A percentile compares a stretch with the other conserved stretches of the same genome.
Conservation (phyloP, 2,888 invertebrate genomes). For the Archips crataeganus region DNA sequence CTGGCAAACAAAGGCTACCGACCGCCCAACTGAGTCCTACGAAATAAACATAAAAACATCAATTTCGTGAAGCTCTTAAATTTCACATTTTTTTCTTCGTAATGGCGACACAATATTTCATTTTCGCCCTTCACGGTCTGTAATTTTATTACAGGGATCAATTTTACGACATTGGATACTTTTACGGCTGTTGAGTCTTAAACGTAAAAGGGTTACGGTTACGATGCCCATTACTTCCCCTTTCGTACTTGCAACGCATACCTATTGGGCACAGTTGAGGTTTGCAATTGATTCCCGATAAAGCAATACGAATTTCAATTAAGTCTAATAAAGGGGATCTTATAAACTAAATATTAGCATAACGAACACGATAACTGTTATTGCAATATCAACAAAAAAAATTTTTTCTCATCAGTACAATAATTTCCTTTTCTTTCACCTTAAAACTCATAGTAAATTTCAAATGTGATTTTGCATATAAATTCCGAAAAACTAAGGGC, state of each 20-base stretch:
- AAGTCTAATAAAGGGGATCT: background rate
- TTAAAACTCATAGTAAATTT: too few species aligned
- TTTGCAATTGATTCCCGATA: slow-evolving; percentile 54
- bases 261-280: slow-evolving; percentile 54
- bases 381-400: too few species aligned
- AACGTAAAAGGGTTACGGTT: slow-evolving; percentile 75
- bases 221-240: slow-evolving; percentile 58
- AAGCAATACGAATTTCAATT: background rate
- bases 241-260: slow-evolving; percentile 64
- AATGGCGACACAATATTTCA: slow-evolving; percentile 70
- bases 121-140: slow-evolving; percentile 71
- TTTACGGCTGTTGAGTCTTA: slow-evolving; percentile 76
- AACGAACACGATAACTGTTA: too few species aligned
- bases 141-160: slow-evolving; percentile 77
- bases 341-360: background rate
- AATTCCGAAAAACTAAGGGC: too few species aligned
- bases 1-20: background rate
- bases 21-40: background rate
- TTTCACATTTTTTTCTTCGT: slow-evolving; percentile 57
- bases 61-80: slow-evolving; percentile 53
- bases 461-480: too few species aligned
- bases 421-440: too few species aligned
- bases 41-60: slow-evolving; percentile 45
- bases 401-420: too few species aligned
- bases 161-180: slow-evolving; percentile 79